phyloP scores from a whole-genome alignment of 2,888 invertebrate genomes.

The Megamerina dolium region DNA sequence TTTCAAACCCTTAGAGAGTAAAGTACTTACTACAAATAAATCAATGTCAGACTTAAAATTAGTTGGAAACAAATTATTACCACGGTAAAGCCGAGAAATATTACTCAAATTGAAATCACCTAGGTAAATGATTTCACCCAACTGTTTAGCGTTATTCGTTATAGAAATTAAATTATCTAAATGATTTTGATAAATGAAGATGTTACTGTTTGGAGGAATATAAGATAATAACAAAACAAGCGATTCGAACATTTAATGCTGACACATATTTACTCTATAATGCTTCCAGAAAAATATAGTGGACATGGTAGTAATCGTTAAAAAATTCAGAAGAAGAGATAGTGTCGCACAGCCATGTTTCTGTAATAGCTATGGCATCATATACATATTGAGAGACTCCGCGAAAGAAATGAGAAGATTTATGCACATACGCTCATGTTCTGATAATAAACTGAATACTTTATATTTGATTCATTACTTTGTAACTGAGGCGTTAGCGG shows the following conservation, averaged over 20 bases:
- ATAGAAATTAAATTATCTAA: no score
- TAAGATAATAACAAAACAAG: background rate
- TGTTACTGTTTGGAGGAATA: conserved; percentile 1
- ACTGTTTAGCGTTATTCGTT: background rate
- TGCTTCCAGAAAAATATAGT: background rate
- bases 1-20: conserved; percentile 1
- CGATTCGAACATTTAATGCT: background rate
- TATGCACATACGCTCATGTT: background rate
- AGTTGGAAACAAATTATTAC: background rate
- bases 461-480: no score
- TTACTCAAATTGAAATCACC: conserved; percentile 2
- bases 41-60: conserved; percentile 1
- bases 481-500: no score
- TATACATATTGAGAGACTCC: no score
- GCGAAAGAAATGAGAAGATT: background rate
- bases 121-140: background rate
- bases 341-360: background rate
- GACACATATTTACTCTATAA: background rate
- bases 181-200: background rate
- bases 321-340: background rate
- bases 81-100: conserved; percentile 1
- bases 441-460: no score
- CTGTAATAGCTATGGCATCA: no score
- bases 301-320: background rate
- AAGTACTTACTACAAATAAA: conserved; percentile 1